Percentiles rank a stretch among this genome's conserved stretches.
phyloP scores from a whole-genome alignment of 2,113 vertebrate species.

The Heloderma charlesbogerti region DNA sequence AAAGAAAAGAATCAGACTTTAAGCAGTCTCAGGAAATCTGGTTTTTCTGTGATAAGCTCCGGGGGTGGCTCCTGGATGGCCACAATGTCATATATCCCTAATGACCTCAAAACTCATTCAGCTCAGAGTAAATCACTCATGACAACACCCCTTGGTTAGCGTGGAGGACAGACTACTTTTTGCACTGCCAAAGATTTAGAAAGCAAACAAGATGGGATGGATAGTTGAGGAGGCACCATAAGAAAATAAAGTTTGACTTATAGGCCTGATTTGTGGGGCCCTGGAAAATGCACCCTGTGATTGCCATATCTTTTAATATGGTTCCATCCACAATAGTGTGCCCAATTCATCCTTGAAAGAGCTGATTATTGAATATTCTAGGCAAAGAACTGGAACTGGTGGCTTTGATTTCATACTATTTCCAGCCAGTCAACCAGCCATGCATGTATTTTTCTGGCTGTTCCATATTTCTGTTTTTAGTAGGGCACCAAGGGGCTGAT shows the following conservation, averaged over 20 bases:
- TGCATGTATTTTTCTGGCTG: not conserved
- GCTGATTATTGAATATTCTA: not conserved
- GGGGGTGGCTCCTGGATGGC: no score
- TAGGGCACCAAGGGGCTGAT: not conserved
- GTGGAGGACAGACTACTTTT: no score
- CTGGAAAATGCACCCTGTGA: not conserved
- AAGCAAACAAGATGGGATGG: not conserved
- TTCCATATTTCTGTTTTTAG: not conserved
- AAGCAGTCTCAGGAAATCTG: no score
- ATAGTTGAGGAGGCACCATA: not conserved
- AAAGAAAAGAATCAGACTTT: no score
- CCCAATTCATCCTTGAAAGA: not conserved
- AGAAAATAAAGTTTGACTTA: not conserved
- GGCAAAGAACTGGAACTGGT: no score
- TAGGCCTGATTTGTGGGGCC: not conserved
- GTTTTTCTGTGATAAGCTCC: no score
- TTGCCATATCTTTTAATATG: not conserved
- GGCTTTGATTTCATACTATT: rapidly evolving
- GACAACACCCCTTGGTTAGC: not conserved
- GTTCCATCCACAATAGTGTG: not conserved
- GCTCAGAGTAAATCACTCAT: no score
- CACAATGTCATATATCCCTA: no score
- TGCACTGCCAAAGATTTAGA: not conserved
- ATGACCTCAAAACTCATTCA: no score
- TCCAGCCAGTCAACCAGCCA: not conserved